phyloP scores from a whole-genome alignment of 2,113 vertebrate species.

The Oxygymnocypris stewartii region DNA sequence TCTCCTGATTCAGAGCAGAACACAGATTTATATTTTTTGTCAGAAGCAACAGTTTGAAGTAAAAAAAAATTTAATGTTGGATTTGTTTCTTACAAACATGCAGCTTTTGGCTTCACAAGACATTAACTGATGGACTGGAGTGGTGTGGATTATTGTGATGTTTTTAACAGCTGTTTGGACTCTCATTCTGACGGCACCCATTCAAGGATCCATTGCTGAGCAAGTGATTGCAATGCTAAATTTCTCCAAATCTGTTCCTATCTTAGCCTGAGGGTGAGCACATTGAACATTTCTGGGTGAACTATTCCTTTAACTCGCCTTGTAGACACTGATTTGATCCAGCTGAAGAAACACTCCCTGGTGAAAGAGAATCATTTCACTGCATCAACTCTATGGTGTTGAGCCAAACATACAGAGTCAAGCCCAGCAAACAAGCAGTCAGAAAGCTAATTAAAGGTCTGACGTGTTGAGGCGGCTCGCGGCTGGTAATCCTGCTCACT shows the following conservation, averaged over 20 bases:
- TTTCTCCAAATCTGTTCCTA: neutral
- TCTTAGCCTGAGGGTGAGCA: neutral
- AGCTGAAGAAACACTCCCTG: neutral
- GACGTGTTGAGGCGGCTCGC: neutral
- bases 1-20: neutral
- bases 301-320: neutral
- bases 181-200: neutral
- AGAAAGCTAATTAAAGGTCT: slow-evolving; percentile 18
- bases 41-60: no score
- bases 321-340: neutral
- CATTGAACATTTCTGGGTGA: neutral
- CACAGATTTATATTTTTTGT: no score
- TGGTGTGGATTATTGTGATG: neutral
- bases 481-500: neutral
- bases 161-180: neutral
- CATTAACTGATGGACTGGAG: neutral
- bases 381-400: slow-evolving; percentile 1
- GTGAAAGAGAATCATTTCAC: slow-evolving; percentile 22
- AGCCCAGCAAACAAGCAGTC: slow-evolving; percentile 24
- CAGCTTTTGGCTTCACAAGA: no score
- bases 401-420: slow-evolving; percentile 6
- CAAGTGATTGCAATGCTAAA: neutral
- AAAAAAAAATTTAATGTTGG: neutral
- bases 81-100: neutral
- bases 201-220: neutral